Conservation (phyloP, 2,797 vertebrate species). For the Semotilus atromaculatus region DNA sequence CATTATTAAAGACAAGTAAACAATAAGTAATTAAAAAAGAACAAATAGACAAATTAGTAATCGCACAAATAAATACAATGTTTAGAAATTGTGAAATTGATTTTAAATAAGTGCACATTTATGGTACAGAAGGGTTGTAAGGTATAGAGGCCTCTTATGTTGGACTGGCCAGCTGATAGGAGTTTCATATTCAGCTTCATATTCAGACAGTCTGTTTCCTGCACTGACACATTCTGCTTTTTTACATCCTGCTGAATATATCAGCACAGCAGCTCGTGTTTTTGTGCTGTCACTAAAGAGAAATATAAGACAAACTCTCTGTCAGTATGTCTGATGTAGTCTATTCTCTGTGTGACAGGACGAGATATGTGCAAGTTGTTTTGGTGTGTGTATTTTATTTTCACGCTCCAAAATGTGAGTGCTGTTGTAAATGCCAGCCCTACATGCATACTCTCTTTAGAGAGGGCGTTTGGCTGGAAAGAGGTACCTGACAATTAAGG, state of each 20-base stretch:
- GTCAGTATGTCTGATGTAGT: conserved; percentile 3
- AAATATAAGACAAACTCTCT: conserved; percentile 6
- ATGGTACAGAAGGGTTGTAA: background rate
- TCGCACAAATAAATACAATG: too few relatives aligned
- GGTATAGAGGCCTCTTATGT: conserved; percentile 8
- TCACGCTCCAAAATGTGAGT: background rate
- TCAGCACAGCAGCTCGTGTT: conserved; percentile 8
- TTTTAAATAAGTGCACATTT: background rate
- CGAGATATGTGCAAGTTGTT: background rate
- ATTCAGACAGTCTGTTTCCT: conserved; percentile 38
- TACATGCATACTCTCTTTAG: conserved; percentile 16
- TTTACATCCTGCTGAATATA: conserved; percentile 21
- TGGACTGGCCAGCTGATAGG: background rate
- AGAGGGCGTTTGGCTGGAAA: conserved; percentile 45
- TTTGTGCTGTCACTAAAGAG: conserved; percentile 36
- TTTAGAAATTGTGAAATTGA: too few relatives aligned
- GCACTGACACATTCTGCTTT: conserved; percentile 5
- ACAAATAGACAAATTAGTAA: too few relatives aligned
- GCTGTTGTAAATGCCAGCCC: background rate
- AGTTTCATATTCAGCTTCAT: conserved; percentile 13
- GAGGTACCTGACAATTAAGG: conserved; percentile 57
- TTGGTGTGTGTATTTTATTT: background rate
- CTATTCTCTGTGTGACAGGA: background rate
- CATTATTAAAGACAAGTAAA: too few relatives aligned
- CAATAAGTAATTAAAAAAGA: too few relatives aligned